Conservation (phyloP, 2,113 vertebrate species). For the Chauna torquata region DNA sequence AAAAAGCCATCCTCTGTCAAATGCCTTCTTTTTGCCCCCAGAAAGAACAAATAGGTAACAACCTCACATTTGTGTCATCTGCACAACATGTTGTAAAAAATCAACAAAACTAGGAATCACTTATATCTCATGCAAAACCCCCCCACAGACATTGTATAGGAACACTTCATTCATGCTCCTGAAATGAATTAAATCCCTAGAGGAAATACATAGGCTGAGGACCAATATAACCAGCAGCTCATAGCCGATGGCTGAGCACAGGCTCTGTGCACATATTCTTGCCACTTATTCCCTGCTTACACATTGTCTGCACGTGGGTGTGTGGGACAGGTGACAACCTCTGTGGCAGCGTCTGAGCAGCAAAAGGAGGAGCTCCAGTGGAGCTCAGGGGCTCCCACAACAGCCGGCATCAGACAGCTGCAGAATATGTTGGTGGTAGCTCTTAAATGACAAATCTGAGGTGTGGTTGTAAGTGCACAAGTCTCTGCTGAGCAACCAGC, state of each 20-base stretch:
- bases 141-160: not conserved
- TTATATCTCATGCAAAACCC: not conserved
- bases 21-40: not conserved
- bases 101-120: not conserved
- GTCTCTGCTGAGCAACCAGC: not conserved
- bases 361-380: not conserved
- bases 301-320: accelerated
- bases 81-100: not conserved
- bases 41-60: not conserved
- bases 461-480: not conserved
- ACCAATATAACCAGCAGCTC: not conserved
- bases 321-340: not conserved
- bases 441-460: not conserved
- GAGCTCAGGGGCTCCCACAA: not conserved
- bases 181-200: not conserved
- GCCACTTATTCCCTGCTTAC: not conserved
- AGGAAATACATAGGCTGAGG: not conserved
- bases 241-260: not conserved
- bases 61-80: not conserved
- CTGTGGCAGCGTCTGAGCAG: not conserved
- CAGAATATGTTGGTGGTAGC: not conserved
- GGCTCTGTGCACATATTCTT: not conserved
- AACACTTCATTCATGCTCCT: not conserved
- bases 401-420: accelerated
- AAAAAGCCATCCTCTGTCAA: not conserved